Base-by-base conservation (phyloP, 1,140 invertebrate species). In the Battus philenor region DNA sequence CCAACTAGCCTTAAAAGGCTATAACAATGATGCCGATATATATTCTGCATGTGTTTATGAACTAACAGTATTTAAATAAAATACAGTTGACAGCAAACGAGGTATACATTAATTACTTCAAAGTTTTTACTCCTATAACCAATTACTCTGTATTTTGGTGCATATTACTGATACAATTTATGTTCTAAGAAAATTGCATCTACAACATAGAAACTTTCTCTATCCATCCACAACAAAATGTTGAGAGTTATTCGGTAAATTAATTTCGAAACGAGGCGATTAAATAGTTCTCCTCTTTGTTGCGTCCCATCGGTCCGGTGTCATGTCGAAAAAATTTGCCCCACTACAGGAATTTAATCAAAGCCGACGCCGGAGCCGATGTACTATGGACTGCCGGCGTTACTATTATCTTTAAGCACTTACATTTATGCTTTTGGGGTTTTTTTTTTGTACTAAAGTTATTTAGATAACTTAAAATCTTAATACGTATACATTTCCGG, bases 271-370 rank as follows among this genome's bases (percentile, higher is more conserved):
- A 41, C 38, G 26, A 29, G 24, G 22, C 38, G 38, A 41, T 41
- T 41, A 41, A 41, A 41, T 41, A 41, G 24, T 41, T 41, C 4
- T 10, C 38, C 38, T 29, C 38, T 41, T 41, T 41, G 38, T 33
- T 9, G 10, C 32, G 32, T 41, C n/a, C 13, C 24, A 36, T 36
- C 33, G 17, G 17, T 16, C 4, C 24, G 4, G 34, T 22, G 16
- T 24, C 22, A 39, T 30, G 8, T 6, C 24, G 24, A 30, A 48
- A 52, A 53, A 44, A 53, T 47, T 26, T 18, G 45, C 11, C 9
- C 27, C 48, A 38, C 46, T 38, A 54, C 45, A 56, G 50, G 59
- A 67, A 62, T 70, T 67, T 62, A 64, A 67, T 70, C 58, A 62
- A 52, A 56, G 51, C 47, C 29, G 27, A 34, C 29, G n/a, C 11